These are phyloP conservation scores for Gasteruption jaculator DNA, from an alignment of 2,888 invertebrate genomes.

Conservation along the genomic window DNA sequence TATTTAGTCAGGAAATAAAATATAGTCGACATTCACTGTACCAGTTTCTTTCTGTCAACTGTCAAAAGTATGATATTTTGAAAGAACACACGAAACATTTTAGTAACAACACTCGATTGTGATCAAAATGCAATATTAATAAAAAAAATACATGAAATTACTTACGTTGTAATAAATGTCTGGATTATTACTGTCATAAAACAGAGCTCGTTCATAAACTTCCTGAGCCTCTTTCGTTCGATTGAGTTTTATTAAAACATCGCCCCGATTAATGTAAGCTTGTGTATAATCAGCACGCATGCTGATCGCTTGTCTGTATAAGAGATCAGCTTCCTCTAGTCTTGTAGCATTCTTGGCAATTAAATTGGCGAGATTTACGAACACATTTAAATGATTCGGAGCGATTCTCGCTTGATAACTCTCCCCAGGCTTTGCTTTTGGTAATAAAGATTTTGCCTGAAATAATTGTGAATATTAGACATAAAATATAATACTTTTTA, in stretches of 20 bases:
- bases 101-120: not conserved
- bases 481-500: constrained; percentile 7
- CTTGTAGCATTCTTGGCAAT: constrained; percentile 90
- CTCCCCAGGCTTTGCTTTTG: constrained; percentile 89
- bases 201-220: constrained; percentile 87
- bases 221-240: constrained; percentile 91
- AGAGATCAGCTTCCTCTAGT: constrained; percentile 88
- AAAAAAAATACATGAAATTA: constrained; percentile 38
- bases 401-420: constrained; percentile 94
- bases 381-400: constrained; percentile 93
- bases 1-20: not conserved
- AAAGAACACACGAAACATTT: not conserved
- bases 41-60: not conserved
- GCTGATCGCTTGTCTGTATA: constrained; percentile 92
- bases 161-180: constrained; percentile 93
- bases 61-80: not conserved
- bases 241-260: constrained; percentile 91
- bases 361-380: constrained; percentile 89
- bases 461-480: constrained; percentile 9
- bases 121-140: too few relatives aligned
- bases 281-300: constrained; percentile 96
- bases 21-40: constrained; percentile 2
- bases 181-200: constrained; percentile 90
- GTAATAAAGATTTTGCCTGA: constrained; percentile 81
- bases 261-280: constrained; percentile 95